Evolutionary conservation across 2,888 invertebrate species (phyloP), one percentile per base, ranked within the genome.

Genomic region (Philaethria dido): DNA sequence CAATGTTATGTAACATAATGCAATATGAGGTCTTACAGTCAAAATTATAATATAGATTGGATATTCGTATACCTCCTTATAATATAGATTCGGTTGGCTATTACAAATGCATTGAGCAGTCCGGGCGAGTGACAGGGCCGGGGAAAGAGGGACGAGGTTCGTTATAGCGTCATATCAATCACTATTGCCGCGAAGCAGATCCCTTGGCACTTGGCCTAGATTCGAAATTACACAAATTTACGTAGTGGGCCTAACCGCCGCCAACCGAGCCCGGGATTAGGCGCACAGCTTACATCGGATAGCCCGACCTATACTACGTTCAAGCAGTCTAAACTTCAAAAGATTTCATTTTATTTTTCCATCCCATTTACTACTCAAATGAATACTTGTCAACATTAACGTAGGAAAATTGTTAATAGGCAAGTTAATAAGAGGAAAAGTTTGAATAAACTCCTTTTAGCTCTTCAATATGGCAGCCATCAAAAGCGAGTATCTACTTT

Each of bases 171-270:
- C 87, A 88, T 90, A 92, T 92, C 90, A 91, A 92, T 92, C 92
- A 91, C 86, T 84, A 90, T 90, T 88, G 84, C 87, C 83, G 83
- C 80, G 83, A 80, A 83, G 83, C 83, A 86, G 85, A 89, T 91
- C 91, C 91, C 92, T 87, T 91, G 92, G 91, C 89, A 90, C 89
- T 91, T 90, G 91, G 89, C 92, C 92, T 91, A 86, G 86, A 91
- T 92, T 83, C 89, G 80, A 89, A 92, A 91, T 92, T 90, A 92
- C 88, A 89, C 89, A 88, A 92, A 91, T 91, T 92, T 91, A 90
- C 89, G 88, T 87, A 84, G 85, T 84, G 83, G 83, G 89, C 87
- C 89, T 88, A 86, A 84, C 87, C 84, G 80, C 80, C 73, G 80
- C 82, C 84, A 86, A 87, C 79, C 80, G 80, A 76, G 83, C 80